Percentiles rank a stretch among this genome's conserved stretches.
Evolutionary conservation across 2,797 vertebrate genomes (phyloP).

Genomic region (Gorsachius magnificus): DNA sequence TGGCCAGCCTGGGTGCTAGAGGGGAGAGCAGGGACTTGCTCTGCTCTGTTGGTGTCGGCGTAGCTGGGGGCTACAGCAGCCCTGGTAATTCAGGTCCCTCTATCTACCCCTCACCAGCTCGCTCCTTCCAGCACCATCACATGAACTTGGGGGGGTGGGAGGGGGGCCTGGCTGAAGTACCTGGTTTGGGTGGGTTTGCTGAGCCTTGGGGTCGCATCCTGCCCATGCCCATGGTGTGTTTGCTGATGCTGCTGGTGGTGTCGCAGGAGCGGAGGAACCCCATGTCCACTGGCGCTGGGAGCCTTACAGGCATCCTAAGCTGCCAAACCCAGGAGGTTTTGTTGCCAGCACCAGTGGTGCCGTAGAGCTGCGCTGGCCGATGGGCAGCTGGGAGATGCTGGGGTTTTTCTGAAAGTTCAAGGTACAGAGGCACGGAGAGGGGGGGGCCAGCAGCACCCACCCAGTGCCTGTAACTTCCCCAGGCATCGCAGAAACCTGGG

Average conservation of each 20-base stretch:
- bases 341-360: not conserved
- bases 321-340: not conserved
- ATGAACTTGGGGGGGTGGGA: no score
- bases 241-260: not conserved
- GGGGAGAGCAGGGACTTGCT: not conserved
- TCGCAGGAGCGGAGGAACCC: not conserved
- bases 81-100: not conserved
- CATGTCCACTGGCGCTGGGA: rapidly evolving
- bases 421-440: not conserved
- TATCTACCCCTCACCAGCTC: not conserved
- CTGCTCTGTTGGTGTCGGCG: not conserved
- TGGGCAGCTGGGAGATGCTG: not conserved
- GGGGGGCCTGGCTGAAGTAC: no score
- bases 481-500: not conserved
- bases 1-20: not conserved
- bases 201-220: not conserved
- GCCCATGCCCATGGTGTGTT: rapidly evolving
- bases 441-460: not conserved
- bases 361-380: rapidly evolving
- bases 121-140: not conserved
- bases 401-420: rapidly evolving
- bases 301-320: not conserved
- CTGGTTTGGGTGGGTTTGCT: not conserved
- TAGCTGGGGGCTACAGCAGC: not conserved
- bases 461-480: not conserved